phyloP scores from a whole-genome alignment of 2,888 invertebrate genomes.

The Ametastegia equiseti region DNA sequence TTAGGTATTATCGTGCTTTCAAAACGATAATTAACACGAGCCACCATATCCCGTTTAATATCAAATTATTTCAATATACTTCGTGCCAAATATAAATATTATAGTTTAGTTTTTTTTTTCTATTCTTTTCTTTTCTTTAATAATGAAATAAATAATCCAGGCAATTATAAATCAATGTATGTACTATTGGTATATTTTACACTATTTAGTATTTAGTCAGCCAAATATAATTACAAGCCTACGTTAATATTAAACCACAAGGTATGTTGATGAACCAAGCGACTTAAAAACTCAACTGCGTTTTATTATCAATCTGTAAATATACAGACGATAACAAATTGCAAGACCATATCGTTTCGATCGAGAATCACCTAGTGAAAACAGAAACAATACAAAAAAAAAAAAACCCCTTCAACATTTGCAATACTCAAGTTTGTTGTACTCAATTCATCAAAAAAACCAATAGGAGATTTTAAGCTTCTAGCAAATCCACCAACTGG shows the following conservation, averaged over 20 bases:
- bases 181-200: slow-evolving; percentile 28
- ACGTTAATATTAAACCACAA: too few species aligned
- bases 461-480: background rate
- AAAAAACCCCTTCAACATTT: background rate
- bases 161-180: slow-evolving; percentile 13
- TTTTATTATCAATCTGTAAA: slow-evolving; percentile 36
- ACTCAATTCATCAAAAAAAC: background rate
- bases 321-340: slow-evolving; percentile 34
- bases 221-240: slow-evolving; percentile 43
- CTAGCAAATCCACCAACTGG: background rate
- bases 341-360: slow-evolving; percentile 40
- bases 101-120: background rate
- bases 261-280: slow-evolving; percentile 4
- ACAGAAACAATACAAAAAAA: background rate
- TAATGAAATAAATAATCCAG: slow-evolving; percentile 40
- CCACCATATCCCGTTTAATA: background rate
- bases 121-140: background rate
- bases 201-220: slow-evolving; percentile 37
- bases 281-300: background rate
- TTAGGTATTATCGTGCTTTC: background rate
- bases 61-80: background rate
- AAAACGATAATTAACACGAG: slow-evolving; percentile 4
- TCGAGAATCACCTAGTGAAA: background rate
- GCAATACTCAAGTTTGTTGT: too few species aligned
- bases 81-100: slow-evolving; percentile 27